Evolutionary conservation across 2,113 vertebrate genomes (phyloP), one percentile per base, ranked within the genome.

Genomic region (Jacana jacana): DNA sequence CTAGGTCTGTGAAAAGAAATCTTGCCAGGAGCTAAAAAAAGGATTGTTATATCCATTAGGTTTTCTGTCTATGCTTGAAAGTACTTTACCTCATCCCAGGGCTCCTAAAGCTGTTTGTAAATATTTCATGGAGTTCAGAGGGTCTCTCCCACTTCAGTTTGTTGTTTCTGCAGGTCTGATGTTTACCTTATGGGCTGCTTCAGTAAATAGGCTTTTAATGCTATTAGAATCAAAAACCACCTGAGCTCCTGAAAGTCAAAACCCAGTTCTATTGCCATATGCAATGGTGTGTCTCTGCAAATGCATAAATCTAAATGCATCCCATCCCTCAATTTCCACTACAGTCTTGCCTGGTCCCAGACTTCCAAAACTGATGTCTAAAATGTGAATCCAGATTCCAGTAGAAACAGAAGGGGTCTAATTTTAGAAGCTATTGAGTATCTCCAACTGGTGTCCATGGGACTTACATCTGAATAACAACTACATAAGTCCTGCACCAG

Each of bases 51-150:
- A 89, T 73, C 94, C 77, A 94, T 92, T 95, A 92, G 66, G 63
- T 85, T 94, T 97, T 69, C 64, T 86, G 31, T 78, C 58, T 92
- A 16, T 78, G 51, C 63, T 90, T 91, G 70, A 81, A 93, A 91
- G 58, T 91, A 85, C 80, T 96, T 94, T 79, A 64, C 75, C 90
- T 90, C 80, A 87, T 92, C 80, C 79, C 66, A 81, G 69, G 51
- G 71, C 77, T 94, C 73, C 75, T 75, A 51, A 91, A 91, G 55
- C 55, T 81, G 35, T 90, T 81, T 91, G 73, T 97, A 91, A 97
- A 94, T 96, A 94, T 93, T 97, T 97, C 54, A 92, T 66, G 52
- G 64, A 68, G 65, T 93, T 93, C 90, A 75, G 82, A 88, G 88
- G 80, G 80, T 84, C 80, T 86, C 60, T 93, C 51, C 64, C 69